phyloP scores from a whole-genome alignment of 2,797 vertebrate genomes.

The Gymnocypris eckloni region DNA sequence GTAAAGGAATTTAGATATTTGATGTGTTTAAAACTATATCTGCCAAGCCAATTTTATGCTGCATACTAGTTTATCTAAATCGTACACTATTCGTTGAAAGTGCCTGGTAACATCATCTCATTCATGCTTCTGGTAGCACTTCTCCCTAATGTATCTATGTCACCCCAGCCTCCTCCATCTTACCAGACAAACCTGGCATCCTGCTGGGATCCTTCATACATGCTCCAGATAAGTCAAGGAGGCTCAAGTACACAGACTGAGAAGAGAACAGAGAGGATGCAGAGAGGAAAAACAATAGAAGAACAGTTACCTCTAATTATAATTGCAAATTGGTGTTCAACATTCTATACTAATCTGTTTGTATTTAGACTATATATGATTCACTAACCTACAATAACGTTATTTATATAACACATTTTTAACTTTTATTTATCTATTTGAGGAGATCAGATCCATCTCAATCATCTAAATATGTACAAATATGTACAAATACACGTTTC shows the following conservation, averaged over 20 bases:
- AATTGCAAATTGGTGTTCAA: not conserved
- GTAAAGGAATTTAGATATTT: not conserved
- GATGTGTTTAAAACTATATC: not conserved
- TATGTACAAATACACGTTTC: no score
- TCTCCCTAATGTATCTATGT: conserved; percentile 11
- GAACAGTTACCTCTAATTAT: not conserved
- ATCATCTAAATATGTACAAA: conserved; percentile 1
- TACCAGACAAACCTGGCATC: conserved; percentile 19
- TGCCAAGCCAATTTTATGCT: not conserved
- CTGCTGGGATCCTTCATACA: conserved; percentile 59
- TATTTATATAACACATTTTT: not conserved
- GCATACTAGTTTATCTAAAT: not conserved
- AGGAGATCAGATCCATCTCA: not conserved
- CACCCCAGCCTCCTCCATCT: conserved; percentile 19
- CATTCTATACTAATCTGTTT: not conserved
- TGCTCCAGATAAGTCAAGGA: conserved; percentile 57
- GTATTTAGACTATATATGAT: not conserved
- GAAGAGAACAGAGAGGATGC: not conserved
- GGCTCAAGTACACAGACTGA: conserved; percentile 7
- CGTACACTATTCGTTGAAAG: conserved; percentile 1
- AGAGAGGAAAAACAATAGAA: not conserved
- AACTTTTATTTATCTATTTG: not conserved
- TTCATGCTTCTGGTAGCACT: conserved; percentile 16
- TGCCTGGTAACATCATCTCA: not conserved
- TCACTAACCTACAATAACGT: not conserved